Conservation (phyloP, 53 echinoderm and acorn worm genomes). For the Holothuria scabra region DNA sequence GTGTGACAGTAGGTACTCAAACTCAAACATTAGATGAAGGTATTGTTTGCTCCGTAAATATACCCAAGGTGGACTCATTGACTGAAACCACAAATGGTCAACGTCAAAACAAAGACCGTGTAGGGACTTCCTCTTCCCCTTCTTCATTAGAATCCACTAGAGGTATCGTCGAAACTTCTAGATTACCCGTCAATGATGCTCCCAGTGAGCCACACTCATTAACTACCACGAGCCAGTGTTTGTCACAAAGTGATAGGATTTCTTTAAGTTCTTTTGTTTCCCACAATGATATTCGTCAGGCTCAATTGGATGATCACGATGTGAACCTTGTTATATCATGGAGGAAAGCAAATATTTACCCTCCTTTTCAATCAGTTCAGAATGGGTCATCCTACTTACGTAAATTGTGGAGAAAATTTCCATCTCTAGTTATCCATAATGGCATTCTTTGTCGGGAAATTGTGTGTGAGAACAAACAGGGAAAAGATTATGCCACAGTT, state of each 20-base stretch:
- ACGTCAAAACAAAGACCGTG: not conserved
- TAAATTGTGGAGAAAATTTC: slow-evolving; percentile 37
- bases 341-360: slow-evolving; percentile 13
- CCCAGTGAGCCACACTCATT: not conserved
- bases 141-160: too few species aligned
- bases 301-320: slow-evolving; percentile 43
- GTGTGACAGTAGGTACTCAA: not conserved
- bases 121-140: too few species aligned
- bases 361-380: not conserved
- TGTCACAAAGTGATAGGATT: slow-evolving; percentile 3
- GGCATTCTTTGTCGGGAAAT: slow-evolving; percentile 44
- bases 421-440: slow-evolving; percentile 26
- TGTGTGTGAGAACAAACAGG: too few species aligned
- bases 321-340: slow-evolving; percentile 46
- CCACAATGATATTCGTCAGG: not conserved
- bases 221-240: not conserved
- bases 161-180: too few species aligned
- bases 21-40: not conserved
- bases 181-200: not conserved
- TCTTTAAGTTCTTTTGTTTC: slow-evolving; percentile 6
- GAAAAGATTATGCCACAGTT: slow-evolving; percentile 25
- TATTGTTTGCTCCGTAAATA: not conserved
- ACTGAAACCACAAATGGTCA: not conserved
- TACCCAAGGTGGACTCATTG: too few species aligned
- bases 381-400: slow-evolving; percentile 30